These are phyloP conservation scores for Nebria salina DNA, from an alignment of 2,888 invertebrate genomes.

Conservation along the genomic window DNA sequence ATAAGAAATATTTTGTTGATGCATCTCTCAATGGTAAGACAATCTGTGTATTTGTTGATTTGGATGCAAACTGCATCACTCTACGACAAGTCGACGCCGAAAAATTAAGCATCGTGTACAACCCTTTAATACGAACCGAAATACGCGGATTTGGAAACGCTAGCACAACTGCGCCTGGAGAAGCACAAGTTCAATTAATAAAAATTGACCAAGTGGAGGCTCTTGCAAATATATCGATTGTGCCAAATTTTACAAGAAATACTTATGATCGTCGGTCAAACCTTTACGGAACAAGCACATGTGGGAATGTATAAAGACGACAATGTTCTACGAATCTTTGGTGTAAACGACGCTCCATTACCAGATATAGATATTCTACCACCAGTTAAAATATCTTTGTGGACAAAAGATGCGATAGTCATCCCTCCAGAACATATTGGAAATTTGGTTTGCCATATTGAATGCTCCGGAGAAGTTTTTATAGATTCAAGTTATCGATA, in stretches of 20 bases:
- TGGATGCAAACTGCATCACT: conserved; percentile 27
- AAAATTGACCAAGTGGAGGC: conserved; percentile 10
- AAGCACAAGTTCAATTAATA: not conserved
- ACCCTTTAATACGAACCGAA: not conserved
- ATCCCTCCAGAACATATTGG: conserved; percentile 25
- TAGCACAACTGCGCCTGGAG: not conserved
- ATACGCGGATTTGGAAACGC: conserved; percentile 18
- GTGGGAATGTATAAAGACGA: conserved; percentile 19
- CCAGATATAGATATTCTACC: not conserved
- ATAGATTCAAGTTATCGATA: not conserved
- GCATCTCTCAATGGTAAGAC: conserved; percentile 4
- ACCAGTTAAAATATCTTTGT: not conserved
- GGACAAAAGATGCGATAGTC: not conserved
- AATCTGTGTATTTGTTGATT: conserved; percentile 15
- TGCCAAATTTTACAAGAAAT: conserved; percentile 9
- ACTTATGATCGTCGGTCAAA: conserved; percentile 10
- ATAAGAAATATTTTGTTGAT: conserved; percentile 9
- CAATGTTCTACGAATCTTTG: conserved; percentile 1
- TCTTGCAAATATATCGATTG: not conserved
- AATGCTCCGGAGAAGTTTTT: conserved; percentile 6
- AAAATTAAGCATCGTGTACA: not conserved
- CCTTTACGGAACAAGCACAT: conserved; percentile 2
- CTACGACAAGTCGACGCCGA: conserved; percentile 18
- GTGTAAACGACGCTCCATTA: not conserved
- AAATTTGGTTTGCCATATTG: not conserved